phyloP scores from a whole-genome alignment of 1,140 invertebrate genomes.

The Scaptodrosophila lebanonensis region DNA sequence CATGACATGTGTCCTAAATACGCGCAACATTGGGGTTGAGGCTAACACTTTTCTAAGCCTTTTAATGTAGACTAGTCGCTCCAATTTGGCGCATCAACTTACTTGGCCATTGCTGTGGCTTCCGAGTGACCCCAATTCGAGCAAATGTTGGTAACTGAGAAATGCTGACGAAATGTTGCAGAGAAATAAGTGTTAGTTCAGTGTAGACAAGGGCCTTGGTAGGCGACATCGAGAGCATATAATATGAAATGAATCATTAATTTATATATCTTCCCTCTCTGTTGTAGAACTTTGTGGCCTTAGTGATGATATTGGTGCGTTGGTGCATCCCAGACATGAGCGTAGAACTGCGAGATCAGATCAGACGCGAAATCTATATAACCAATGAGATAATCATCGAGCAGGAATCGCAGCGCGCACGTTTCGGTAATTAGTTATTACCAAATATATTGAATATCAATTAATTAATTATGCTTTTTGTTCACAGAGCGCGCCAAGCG shows the following conservation, averaged over 20 bases:
- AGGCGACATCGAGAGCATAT: too few relatives aligned
- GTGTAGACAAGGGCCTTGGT: too few relatives aligned
- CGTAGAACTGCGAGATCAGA: constrained; percentile 85
- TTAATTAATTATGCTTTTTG: not conserved
- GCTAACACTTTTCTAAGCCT: constrained; percentile 41
- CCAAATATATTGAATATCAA: not conserved
- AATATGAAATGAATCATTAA: constrained; percentile 2
- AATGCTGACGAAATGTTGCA: constrained; percentile 36
- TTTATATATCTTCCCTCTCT: constrained; percentile 5
- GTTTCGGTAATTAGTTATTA: constrained; percentile 56
- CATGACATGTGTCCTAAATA: not conserved
- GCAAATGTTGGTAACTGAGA: constrained; percentile 1
- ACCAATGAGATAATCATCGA: constrained; percentile 94
- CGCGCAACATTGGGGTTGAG: constrained; percentile 46
- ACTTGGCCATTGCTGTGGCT: constrained; percentile 38
- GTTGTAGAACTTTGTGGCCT: constrained; percentile 88
- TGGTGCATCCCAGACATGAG: constrained; percentile 94
- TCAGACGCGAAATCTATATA: constrained; percentile 90
- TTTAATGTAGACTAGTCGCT: not conserved
- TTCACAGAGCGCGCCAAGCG: constrained; percentile 51
- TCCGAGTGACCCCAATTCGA: constrained; percentile 39
- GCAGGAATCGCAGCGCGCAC: constrained; percentile 83
- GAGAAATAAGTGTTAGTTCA: constrained; percentile 16
- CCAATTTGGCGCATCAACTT: constrained; percentile 11
- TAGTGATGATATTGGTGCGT: constrained; percentile 88